phyloP scores from a whole-genome alignment of 2,888 invertebrate species.

The Nudaria mundana region DNA sequence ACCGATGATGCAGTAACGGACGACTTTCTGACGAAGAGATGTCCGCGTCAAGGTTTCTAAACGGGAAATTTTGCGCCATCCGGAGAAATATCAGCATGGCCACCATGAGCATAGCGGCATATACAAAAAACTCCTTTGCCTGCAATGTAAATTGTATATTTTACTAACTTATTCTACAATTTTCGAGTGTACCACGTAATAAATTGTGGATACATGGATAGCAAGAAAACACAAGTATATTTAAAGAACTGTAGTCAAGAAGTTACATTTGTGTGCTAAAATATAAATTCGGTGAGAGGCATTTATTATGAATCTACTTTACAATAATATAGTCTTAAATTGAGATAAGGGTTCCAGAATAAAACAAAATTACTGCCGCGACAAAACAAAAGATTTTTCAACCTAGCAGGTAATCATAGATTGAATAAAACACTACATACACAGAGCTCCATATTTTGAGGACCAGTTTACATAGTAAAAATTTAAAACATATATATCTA shows the following conservation, averaged over 20 bases:
- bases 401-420: too few species aligned
- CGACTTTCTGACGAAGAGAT: slow-evolving; percentile 65
- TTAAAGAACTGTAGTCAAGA: slow-evolving; percentile 29
- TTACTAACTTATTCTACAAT: too few species aligned
- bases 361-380: too few species aligned
- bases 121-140: slow-evolving; percentile 88
- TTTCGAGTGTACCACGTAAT: too few species aligned
- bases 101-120: slow-evolving; percentile 83
- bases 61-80: slow-evolving; percentile 76
- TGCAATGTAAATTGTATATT: too few species aligned
- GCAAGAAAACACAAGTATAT: too few species aligned
- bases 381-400: too few species aligned
- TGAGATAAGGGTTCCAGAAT: neutral
- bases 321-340: neutral
- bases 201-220: too few species aligned
- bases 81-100: slow-evolving; percentile 84
- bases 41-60: slow-evolving; percentile 58
- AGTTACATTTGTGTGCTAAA: slow-evolving; percentile 47
- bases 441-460: too few species aligned
- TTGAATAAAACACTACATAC: too few species aligned
- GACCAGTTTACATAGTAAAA: too few species aligned
- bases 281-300: slow-evolving; percentile 77
- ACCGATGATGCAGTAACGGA: slow-evolving; percentile 56
- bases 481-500: too few species aligned
- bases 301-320: slow-evolving; percentile 36